These are phyloP conservation scores for Petromus typicus DNA, from an alignment of 2,113 vertebrate genomes.

Conservation along the genomic window DNA sequence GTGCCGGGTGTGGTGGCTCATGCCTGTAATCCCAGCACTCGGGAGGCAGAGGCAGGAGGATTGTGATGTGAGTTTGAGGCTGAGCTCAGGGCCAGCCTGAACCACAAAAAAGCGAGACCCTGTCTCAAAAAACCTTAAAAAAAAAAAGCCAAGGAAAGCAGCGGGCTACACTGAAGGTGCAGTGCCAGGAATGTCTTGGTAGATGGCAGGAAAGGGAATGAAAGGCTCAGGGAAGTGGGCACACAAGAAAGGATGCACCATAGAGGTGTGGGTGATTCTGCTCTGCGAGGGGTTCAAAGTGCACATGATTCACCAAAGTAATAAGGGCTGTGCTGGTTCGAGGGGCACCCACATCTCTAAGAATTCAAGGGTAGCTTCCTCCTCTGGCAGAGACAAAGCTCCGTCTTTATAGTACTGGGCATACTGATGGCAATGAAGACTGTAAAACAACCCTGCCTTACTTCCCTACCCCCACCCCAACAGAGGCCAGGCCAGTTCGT, in stretches of 20 bases:
- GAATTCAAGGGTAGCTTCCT: background rate
- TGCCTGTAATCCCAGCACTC: too few relatives aligned
- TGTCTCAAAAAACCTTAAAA: too few relatives aligned
- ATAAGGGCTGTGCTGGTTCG: background rate
- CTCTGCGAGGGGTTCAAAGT: background rate
- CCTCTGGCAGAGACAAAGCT: background rate
- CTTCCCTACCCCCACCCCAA: background rate
- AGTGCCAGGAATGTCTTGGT: background rate
- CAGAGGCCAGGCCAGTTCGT: background rate
- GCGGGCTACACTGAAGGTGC: background rate
- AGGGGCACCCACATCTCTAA: background rate
- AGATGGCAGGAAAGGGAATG: background rate
- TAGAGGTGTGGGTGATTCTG: background rate
- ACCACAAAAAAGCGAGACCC: too few relatives aligned
- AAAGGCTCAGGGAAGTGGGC: background rate
- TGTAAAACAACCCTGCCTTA: fast-evolving
- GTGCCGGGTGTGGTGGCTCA: too few relatives aligned
- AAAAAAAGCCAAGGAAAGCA: background rate
- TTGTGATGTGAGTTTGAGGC: too few relatives aligned
- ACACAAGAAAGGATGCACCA: too few relatives aligned
- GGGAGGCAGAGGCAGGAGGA: too few relatives aligned
- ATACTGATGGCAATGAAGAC: background rate
- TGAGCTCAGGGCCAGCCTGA: too few relatives aligned
- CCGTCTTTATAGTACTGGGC: background rate
- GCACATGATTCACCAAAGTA: too few relatives aligned